Evolutionary conservation across 2,797 vertebrate genomes (phyloP).

Genomic region (Diplodus puntazzo): DNA sequence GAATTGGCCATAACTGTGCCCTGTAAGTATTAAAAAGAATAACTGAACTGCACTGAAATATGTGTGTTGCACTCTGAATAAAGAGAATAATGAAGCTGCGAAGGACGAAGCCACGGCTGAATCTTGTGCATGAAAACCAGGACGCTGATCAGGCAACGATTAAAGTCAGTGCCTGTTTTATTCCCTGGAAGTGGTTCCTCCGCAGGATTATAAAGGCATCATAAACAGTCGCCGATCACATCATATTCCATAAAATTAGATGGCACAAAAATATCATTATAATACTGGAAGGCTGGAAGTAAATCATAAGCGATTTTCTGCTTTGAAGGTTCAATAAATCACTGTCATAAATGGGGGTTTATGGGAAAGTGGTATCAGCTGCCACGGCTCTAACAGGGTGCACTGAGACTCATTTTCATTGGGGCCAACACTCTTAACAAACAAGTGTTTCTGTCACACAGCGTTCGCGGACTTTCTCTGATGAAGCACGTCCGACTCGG

Average conservation of each 20-base stretch:
- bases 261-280: slow-evolving; percentile 37
- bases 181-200: slow-evolving; percentile 19
- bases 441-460: slow-evolving; percentile 12
- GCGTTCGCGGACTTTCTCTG: slow-evolving; percentile 30
- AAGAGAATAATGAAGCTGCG: slow-evolving; percentile 15
- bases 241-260: slow-evolving; percentile 32
- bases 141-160: slow-evolving; percentile 13
- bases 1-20: neutral
- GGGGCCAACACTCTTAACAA: slow-evolving; percentile 16
- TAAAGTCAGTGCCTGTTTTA: slow-evolving; percentile 25
- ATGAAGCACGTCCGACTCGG: slow-evolving; percentile 33
- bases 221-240: slow-evolving; percentile 28
- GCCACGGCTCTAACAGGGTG: slow-evolving; percentile 6
- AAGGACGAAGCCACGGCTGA: slow-evolving; percentile 40
- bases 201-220: slow-evolving; percentile 31
- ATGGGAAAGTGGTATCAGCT: slow-evolving; percentile 18
- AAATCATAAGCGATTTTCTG: slow-evolving; percentile 34
- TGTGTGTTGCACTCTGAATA: neutral
- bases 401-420: slow-evolving; percentile 18
- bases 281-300: slow-evolving; percentile 2
- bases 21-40: neutral
- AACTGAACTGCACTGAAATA: too few species aligned
- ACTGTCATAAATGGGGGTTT: slow-evolving; percentile 31
- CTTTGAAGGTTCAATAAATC: slow-evolving; percentile 30
- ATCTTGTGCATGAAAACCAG: slow-evolving; percentile 19